Percentiles rank a stretch among this genome's conserved stretches.
phyloP scores from a whole-genome alignment of 2,888 invertebrate species.

The Harpagoxenus sublaevis region DNA sequence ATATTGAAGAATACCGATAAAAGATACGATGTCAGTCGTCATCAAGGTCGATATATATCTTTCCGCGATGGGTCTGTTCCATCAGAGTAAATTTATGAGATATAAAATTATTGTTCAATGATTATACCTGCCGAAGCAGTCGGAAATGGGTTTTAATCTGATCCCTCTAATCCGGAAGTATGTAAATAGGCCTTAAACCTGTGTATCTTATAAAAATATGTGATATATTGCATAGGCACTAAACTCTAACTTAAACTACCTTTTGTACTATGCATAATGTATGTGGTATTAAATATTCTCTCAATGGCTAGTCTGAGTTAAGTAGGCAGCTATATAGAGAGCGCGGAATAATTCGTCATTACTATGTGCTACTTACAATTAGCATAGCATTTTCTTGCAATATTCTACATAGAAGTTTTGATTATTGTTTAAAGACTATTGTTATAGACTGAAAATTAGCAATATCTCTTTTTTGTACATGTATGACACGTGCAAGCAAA shows the following conservation, averaged over 20 bases:
- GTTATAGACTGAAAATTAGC: not conserved
- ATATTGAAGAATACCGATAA: not conserved
- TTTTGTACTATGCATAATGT: constrained; percentile 59
- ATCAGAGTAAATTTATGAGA: not conserved
- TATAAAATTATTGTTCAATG: constrained; percentile 7
- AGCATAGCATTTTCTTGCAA: constrained; percentile 1
- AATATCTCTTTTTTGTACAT: not conserved
- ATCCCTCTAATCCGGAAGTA: constrained; percentile 1
- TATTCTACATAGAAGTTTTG: constrained; percentile 1
- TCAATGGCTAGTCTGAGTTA: constrained; percentile 51
- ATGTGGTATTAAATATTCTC: constrained; percentile 33
- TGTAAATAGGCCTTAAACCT: constrained; percentile 56
- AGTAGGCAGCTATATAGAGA: not conserved
- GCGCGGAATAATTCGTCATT: not conserved
- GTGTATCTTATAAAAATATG: constrained; percentile 59
- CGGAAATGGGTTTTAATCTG: constrained; percentile 8
- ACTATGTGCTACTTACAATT: not conserved
- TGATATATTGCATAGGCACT: constrained; percentile 63
- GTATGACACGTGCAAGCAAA: not conserved
- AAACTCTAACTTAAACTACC: constrained; percentile 63
- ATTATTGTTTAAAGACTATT: constrained; percentile 35
- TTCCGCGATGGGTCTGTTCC: not conserved
- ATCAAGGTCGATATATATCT: constrained; percentile 22
- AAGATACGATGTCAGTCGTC: not conserved
- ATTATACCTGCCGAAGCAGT: not conserved